phyloP scores from a whole-genome alignment of 2,888 invertebrate species.

The Brachyopa scutellaris region DNA sequence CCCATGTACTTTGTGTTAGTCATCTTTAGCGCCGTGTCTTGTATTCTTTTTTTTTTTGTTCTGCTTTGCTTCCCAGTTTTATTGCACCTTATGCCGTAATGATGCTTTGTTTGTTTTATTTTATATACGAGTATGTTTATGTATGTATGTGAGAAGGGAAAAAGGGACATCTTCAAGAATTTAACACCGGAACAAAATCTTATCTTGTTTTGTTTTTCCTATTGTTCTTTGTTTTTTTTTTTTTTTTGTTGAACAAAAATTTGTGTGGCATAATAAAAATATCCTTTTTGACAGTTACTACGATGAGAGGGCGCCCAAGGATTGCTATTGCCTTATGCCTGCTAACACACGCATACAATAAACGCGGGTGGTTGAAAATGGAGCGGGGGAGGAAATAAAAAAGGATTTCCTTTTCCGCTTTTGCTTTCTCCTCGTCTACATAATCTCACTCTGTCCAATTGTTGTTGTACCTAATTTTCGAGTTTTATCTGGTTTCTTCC shows the following conservation, averaged over 20 bases:
- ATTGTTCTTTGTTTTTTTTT: background rate
- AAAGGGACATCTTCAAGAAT: constrained; percentile 45
- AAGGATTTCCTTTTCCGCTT: constrained; percentile 23
- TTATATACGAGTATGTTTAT: background rate
- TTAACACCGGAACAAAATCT: constrained; percentile 49
- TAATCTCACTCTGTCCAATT: constrained; percentile 27
- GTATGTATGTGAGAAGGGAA: background rate
- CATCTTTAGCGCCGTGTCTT: constrained; percentile 48
- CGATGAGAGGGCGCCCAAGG: constrained; percentile 18
- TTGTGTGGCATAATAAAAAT: constrained; percentile 49
- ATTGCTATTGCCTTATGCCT: background rate
- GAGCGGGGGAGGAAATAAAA: too few relatives aligned
- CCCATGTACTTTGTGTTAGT: constrained; percentile 32
- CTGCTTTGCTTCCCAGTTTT: constrained; percentile 18
- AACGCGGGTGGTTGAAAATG: too few relatives aligned
- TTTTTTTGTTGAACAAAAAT: constrained; percentile 4
- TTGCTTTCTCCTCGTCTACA: background rate
- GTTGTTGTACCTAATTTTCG: constrained; percentile 36
- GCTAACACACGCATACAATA: background rate
- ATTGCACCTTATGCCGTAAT: constrained; percentile 37
- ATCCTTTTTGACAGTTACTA: constrained; percentile 49
- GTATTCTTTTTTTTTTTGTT: background rate
- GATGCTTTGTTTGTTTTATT: constrained; percentile 34
- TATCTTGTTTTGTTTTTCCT: constrained; percentile 33
- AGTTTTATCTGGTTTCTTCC: constrained; percentile 47